Evolutionary conservation across 2,797 vertebrate genomes (phyloP), one percentile per base, ranked within the genome.

Genomic region (Amphiprion clarkii): DNA sequence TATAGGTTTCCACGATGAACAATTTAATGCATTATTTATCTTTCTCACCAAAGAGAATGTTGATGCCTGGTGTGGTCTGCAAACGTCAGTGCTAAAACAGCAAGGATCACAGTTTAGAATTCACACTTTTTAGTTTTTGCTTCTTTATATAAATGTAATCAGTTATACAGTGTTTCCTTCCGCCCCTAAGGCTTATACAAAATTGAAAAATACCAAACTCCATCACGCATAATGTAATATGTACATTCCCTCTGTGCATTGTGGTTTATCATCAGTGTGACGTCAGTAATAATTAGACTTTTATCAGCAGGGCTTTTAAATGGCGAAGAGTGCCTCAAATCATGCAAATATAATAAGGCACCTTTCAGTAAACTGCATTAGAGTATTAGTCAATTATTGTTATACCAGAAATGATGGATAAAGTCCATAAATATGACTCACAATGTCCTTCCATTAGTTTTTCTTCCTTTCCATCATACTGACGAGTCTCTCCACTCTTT

Each of bases 11-110:
- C 54, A 7, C 16, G 55, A 63, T 46, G 21, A 70, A 63, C 4
- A 14, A 44, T 57, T 76, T 76, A 25, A 71, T 88, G 46, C 54
- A 85, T 85, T 79, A 84, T 88, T 87, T 68, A 86, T 87, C 44
- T 42, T 58, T 76, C 49, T 70, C 25, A 67, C 25, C 48, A 62
- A 53, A 67, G 63, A 64, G 78, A 79, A 44, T 48, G 63, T 36
- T 76, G 65, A 90, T 64, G 66, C 14, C 14, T 4, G 1, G 29
- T 67, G 65, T 56, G 48, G 64, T 63, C 70, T 44, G 60, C 10
- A 36, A 70, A 78, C 64, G 19, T 76, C 79, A 81, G 69, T 65
- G 31, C 27, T 25, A 2, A 66, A 74, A 84, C 71, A 60, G 51
- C 77, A 67, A 55, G 40, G 46, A 72, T 64, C 74, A 27, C 62